Base-by-base conservation (phyloP, 1,140 invertebrate species). In the Platyura marginata region DNA sequence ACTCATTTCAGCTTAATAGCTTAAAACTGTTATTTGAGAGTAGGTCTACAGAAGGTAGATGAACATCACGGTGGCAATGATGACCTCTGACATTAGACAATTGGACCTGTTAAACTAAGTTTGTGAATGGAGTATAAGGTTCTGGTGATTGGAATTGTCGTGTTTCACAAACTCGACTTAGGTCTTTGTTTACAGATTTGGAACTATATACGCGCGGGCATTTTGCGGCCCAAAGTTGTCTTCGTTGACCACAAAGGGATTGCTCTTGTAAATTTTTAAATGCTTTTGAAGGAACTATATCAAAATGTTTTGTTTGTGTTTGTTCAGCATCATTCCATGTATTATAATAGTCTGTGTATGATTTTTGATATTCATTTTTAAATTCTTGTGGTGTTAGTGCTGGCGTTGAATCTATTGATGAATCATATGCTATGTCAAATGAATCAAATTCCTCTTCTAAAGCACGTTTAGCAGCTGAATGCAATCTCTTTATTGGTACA, bases 281-380 rank as follows among this genome's bases (percentile, higher is more conserved):
- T 3, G 66, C 63, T 44, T 65, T 63, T 3, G 69, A 71, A 2
- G 70, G 67, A 18, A 69, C 42, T n/a, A 68, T 64, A 15, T 71
- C 65, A 4, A 20, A 18, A 13, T 34, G 13, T n/a, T n/a, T n/a
- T 18, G 34, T 9, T 36, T 9, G 6, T n/a, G 43, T 21, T 23
- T 59, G 51, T 2, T 51, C 50, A 3, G 52, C 47, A 1, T 60
- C 61, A 4, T 60, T 67, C 74, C 74, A 76, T 2, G 67, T 65
- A 42, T 68, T 65, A 46, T 74, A 78, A 51, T 77, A 77, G 15
- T 69, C 58, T 41, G 67, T 65, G n/a, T n/a, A n/a, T n/a, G n/a
- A n/a, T n/a, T n/a, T n/a, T n/a, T n/a, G n/a, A 29, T 72, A 72
- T 39, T 67, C 63, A 34, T 55, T 54, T 51, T 51, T 52, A 16